Base-by-base conservation (phyloP, 2,797 vertebrate genomes). In the Euphonia xanthogaster region DNA sequence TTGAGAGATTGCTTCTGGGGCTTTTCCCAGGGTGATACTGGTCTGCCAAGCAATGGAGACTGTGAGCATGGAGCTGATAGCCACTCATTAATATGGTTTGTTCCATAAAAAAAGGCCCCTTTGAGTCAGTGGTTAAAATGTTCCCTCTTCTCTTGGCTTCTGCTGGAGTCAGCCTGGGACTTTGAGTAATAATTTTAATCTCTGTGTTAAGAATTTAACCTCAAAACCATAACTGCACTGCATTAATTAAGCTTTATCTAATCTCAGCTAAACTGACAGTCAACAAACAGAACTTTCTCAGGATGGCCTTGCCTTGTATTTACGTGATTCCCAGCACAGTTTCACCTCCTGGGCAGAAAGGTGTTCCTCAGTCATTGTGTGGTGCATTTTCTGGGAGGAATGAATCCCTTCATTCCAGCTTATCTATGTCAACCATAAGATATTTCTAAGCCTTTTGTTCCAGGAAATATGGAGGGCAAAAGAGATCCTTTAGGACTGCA, bases 201-300 rank as follows among this genome's bases (percentile, higher is more conserved):
- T 86, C 0, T 51, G 24, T 86, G 48, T 81, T 10, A 12, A 65
- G 45, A 88, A 81, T 54, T 86, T 86, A 94, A 75, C 73, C 66
- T 86, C 77, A 7, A 77, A 88, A 90, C 47, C 54, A 20, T 72
- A 80, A 72, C 66, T 90, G 83, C 25, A 14, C 60, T 66, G 35
- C 31, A 44, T 85, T 91, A 87, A 87, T 87, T 78, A 79, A 51
- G 39, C 42, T 82, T 89, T 87, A 78, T 91, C 79, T 90, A 45
- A 77, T 93, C 62, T 93, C 54, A 75, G 86, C 68, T 74, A 57
- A 71, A 58, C 18, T 17, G 15, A 82, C 3, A 4, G 24, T 68
- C 79, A 92, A 63, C n/a, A 86, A 71, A 55, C 40, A 50, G 60
- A 47, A 33, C 75, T 86, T 92, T 91, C 85, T 90, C 61, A 60